These are phyloP conservation scores for Drosophila kanekoi DNA, from an alignment of 2,888 invertebrate species.

Conservation along the genomic window DNA sequence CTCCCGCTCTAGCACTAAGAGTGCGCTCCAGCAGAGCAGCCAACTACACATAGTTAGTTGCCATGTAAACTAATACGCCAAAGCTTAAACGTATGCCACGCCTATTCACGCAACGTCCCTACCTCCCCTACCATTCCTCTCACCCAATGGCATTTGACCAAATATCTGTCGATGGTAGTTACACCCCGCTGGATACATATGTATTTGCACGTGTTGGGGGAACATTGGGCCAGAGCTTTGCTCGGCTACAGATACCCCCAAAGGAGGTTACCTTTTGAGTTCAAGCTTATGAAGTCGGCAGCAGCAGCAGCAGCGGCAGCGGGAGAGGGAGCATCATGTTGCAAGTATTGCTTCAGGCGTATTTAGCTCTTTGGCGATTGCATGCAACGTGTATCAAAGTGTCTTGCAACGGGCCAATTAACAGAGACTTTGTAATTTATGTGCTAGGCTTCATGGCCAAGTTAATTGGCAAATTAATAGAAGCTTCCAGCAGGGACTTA, in stretches of 20 bases:
- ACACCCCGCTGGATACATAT: not conserved
- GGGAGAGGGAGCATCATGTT: conserved; percentile 7
- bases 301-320: not conserved
- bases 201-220: conserved; percentile 17
- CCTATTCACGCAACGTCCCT: conserved; percentile 30
- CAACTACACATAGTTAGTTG: conserved; percentile 18
- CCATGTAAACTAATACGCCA: conserved; percentile 58
- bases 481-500: conserved; percentile 2
- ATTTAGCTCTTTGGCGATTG: conserved; percentile 17
- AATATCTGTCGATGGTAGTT: conserved; percentile 41
- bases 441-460: conserved; percentile 28
- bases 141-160: conserved; percentile 53
- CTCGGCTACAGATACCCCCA: conserved; percentile 20
- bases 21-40: not conserved
- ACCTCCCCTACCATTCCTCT: not conserved
- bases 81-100: conserved; percentile 46
- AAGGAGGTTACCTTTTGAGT: conserved; percentile 24
- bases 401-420: conserved; percentile 42
- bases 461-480: conserved; percentile 56
- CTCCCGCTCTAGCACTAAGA: not conserved
- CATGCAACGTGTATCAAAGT: conserved; percentile 20
- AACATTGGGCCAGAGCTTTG: conserved; percentile 12
- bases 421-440: conserved; percentile 26
- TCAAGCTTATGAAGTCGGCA: conserved; percentile 22
- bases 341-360: not conserved